These are phyloP conservation scores for Oasisia sp. DNA, from an alignment of 2,888 invertebrate species.

Conservation along the genomic window DNA sequence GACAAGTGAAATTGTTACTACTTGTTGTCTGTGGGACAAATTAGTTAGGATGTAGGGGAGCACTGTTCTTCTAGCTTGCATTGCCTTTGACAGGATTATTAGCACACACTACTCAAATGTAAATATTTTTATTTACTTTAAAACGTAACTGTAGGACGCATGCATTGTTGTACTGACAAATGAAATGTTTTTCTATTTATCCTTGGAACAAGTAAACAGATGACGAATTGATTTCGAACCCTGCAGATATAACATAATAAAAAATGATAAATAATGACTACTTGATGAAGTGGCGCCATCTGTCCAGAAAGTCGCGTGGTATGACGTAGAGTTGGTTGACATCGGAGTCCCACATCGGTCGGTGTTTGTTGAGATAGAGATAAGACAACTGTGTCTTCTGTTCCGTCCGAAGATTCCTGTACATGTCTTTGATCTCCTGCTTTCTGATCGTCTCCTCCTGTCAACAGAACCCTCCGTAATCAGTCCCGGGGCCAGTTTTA, in stretches of 20 bases:
- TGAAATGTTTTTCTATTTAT: too few relatives aligned
- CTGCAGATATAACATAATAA: not conserved
- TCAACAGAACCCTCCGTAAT: not conserved
- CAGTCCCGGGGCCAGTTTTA: not conserved
- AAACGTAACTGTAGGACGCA: too few relatives aligned
- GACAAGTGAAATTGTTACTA: too few relatives aligned
- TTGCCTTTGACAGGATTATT: too few relatives aligned
- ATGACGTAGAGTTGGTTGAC: slow-evolving; percentile 49
- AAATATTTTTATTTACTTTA: too few relatives aligned
- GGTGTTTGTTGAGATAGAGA: slow-evolving; percentile 62
- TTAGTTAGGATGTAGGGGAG: too few relatives aligned
- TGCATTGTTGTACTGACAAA: too few relatives aligned
- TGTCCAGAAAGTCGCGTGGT: slow-evolving; percentile 62
- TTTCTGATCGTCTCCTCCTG: not conserved
- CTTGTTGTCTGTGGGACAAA: too few relatives aligned
- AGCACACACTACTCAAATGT: too few relatives aligned
- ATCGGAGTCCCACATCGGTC: slow-evolving; percentile 48
- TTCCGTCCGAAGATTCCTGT: slow-evolving; percentile 46
- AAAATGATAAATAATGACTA: slow-evolving; percentile 44
- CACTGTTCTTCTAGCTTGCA: too few relatives aligned
- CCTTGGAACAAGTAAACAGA: too few relatives aligned
- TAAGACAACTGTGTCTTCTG: slow-evolving; percentile 64
- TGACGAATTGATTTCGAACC: too few relatives aligned
- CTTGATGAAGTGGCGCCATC: slow-evolving; percentile 67
- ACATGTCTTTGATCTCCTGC: not conserved